Evolutionary conservation across 2,797 vertebrate species (phyloP), one percentile per base, ranked within the genome.

Genomic region (Acrocephalus scirpaceus): DNA sequence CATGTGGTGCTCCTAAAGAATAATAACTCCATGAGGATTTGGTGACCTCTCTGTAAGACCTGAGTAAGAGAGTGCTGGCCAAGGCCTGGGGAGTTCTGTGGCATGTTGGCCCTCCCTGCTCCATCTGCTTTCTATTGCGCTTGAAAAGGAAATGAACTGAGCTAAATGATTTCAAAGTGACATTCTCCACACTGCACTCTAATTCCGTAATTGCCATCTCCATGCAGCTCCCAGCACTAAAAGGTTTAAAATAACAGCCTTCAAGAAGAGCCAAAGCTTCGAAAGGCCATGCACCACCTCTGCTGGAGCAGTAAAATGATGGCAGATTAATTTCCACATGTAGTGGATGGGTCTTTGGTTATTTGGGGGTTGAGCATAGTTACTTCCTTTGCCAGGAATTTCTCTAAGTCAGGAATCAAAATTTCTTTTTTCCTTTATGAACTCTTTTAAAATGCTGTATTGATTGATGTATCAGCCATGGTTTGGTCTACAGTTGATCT

Each of bases 311-410:
- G 77, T 96, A 96, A 96, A 96, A 94, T 85, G 93, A 82, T 85
- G 93, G 95, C 88, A 95, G 86, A 96, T 96, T 92, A 96, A 96
- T 95, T 96, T 95, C 96, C 96, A 96, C 91, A 94, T 69, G 84
- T 44, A 74, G 54, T 87, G 65, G 38, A 87, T 74, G 69, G 66
- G 36, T 53, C 57, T 80, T 97, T 77, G 83, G 44, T 85, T 96
- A 86, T 93, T 48, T 90, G 93, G 88, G 86, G 83, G 77, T 66
- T n/a, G 3, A 95, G 47, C n/a, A 71, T 16, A 92, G 47, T 72
- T 96, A 86, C 67, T 92, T 90, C 11, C 57, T 76, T 87, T 93
- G 93, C 93, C 94, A 96, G 92, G 77, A 95, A 90, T 91, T 93
- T 97, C 58, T 93, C 47, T 51, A 94, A 82, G 83, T 93, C 61